phyloP scores from a whole-genome alignment of 2,113 vertebrate species.

The Antennarius striatus region DNA sequence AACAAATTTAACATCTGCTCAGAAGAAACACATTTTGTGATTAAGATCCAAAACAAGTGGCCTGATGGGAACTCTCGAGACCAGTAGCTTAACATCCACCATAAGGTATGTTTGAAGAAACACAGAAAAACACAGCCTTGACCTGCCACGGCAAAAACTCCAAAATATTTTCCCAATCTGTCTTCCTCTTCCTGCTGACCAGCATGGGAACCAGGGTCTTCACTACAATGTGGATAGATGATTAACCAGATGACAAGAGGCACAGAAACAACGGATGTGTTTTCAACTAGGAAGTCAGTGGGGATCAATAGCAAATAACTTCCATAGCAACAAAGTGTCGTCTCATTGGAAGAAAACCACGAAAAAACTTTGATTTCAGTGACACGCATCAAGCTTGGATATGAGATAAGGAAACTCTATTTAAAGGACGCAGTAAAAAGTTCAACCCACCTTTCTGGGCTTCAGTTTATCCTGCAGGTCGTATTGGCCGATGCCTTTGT shows the following conservation, averaged over 20 bases:
- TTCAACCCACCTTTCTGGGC: conserved; percentile 89
- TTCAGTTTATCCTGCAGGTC: conserved; percentile 96
- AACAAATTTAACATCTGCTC: not conserved
- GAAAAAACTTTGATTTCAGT: not conserved
- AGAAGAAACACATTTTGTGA: not conserved
- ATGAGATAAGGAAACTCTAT: not conserved
- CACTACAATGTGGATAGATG: conserved; percentile 62
- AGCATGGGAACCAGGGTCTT: conserved; percentile 53
- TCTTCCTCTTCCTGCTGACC: conserved; percentile 37
- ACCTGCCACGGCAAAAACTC: conserved; percentile 17
- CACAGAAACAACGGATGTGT: not conserved
- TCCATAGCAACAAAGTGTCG: not conserved
- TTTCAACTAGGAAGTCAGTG: not conserved
- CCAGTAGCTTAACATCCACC: not conserved
- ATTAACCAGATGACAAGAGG: conserved; percentile 63
- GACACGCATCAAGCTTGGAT: not conserved
- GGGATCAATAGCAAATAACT: not conserved
- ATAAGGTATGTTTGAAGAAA: no score
- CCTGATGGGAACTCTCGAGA: not conserved
- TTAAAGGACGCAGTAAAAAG: not conserved
- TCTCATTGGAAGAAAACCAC: not conserved
- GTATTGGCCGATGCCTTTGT: conserved; percentile 97
- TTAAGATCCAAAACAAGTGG: no score
- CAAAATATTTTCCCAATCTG: conserved; percentile 35
- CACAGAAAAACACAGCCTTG: conserved; percentile 29